These are phyloP conservation scores for Eulemur rufifrons DNA, from an alignment of 2,113 vertebrate genomes.

Conservation along the genomic window DNA sequence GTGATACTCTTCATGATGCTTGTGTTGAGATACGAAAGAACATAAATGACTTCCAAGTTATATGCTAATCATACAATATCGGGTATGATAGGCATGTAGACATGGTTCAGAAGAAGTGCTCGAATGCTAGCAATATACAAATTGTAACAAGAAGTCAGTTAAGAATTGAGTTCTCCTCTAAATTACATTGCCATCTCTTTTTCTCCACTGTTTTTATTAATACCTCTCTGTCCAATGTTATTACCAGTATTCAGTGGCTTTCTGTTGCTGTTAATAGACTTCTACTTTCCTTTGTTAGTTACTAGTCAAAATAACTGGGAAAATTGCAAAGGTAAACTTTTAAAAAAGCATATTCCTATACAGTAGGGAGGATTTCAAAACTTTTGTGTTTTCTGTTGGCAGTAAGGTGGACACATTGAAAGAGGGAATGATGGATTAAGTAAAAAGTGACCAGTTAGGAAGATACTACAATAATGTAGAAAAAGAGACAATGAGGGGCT, in stretches of 20 bases:
- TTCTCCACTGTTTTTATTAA: neutral
- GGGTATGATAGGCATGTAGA: neutral
- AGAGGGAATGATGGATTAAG: neutral
- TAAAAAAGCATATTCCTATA: neutral
- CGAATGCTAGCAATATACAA: slow-evolving; percentile 19
- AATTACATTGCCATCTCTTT: slow-evolving; percentile 28
- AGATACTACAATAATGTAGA: neutral
- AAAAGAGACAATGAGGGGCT: neutral
- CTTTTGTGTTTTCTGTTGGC: neutral
- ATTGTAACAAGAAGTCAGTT: neutral
- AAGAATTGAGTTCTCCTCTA: slow-evolving; percentile 28
- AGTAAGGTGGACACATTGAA: neutral
- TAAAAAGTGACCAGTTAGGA: neutral
- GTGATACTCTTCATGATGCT: slow-evolving; percentile 37
- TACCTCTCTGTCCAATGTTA: neutral
- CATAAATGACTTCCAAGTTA: slow-evolving; percentile 15
- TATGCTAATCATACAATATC: neutral
- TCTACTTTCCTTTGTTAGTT: slow-evolving; percentile 47
- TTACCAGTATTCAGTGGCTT: neutral
- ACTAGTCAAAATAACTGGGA: neutral
- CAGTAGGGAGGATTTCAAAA: neutral
- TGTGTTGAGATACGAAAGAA: neutral
- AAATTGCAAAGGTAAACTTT: neutral
- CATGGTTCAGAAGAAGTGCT: slow-evolving; percentile 21
- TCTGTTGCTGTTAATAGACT: slow-evolving; percentile 29